Evolutionary conservation across 2,888 invertebrate genomes (phyloP), one percentile per base, ranked within the genome.

Genomic region (Priocnemis perturbator): DNA sequence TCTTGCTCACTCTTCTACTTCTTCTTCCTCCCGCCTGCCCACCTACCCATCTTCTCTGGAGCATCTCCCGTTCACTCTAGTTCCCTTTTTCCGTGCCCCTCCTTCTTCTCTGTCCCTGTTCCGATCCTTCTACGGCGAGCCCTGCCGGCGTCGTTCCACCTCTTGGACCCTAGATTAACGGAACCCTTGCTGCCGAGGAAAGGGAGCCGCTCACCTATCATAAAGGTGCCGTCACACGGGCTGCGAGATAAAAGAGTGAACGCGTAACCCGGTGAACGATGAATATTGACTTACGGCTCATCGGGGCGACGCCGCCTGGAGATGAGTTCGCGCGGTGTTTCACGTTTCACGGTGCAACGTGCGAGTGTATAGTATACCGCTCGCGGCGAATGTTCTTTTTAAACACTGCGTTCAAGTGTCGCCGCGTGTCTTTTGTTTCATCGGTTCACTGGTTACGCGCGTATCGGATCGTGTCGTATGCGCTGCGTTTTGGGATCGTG

Each of bases 111-210:
- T 67, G 61, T 62, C 61, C 63, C 64, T 56, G 55, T 69, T 65
- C 50, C 70, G 65, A 67, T 69, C 71, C 61, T 45, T 55, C 73
- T 63, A 74, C 72, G 72, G 69, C 69, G 69, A 69, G 73, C 56
- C 50, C 56, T 52, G 21, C 47, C 53, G 50, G 48, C 57, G 37
- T 26, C 69, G 73, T 77, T 78, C 81, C 79, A 73, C 81, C 81
- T 82, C 82, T 81, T 74, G 83, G 86, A 84, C 83, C 83, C 83
- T 82, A 83, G 87, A 87, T 88, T 87, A 87, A 87, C 85, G 83
- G 84, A 87, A 84, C 86, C 87, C 86, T 86, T 83, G 82, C 80
- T 74, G 67, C 77, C 79, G 76, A 76, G 85, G 82, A 81, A 84
- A 85, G 83, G 83, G 84, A 85, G 82, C 19, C 80, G 77, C 84